Base-by-base conservation (phyloP, 2,113 vertebrate species). In the Hyperopisus bebe region DNA sequence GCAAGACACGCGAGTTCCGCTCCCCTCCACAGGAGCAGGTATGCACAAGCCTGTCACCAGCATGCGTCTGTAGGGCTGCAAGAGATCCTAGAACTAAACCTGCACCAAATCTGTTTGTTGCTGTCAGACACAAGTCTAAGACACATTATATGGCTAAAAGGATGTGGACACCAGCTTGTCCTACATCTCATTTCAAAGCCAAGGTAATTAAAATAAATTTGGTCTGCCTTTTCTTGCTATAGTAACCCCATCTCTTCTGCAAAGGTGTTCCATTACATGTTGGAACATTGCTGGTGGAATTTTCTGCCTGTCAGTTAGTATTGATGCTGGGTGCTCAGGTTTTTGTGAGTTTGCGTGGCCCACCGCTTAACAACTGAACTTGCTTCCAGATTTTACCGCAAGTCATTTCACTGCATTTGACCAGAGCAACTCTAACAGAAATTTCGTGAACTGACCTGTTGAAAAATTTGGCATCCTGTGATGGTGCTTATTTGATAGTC, bases 21-120 rank as follows among this genome's bases (percentile, higher is more conserved):
- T 98, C 97, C 0, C 98, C 98, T 0, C 98, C 98, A 0, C 98
- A 99, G 91, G 98, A 99, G 83, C 98, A 99, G 97, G 98, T 97
- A 91, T 27, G 42, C 19, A 11, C 3, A 47, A 35, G 10, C 27
- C 7, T 15, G 31, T 19, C 42, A 31, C 5, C 6, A 24, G 31
- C 87, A 66, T 17, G 5, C 62, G 7, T 31, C n/a, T 88, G 55
- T 70, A 7, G 10, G 62, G 39, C 27, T 27, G 42, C 2, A 2
- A 11, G 31, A 46, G 9, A 47, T 6, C 3, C 77, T 24, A 15
- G 13, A 58, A 51, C 86, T 39, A 62, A 55, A 21, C 7, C 53
- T 44, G 51, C n/a, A 19, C 50, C 13, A 51, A 48, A 86, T 51
- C 46, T 48, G 10, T n/a, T 19, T 86, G 42, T 46, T 84, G 19